Conservation (phyloP, 2,888 invertebrate species). For the Deroplatys truncata region DNA sequence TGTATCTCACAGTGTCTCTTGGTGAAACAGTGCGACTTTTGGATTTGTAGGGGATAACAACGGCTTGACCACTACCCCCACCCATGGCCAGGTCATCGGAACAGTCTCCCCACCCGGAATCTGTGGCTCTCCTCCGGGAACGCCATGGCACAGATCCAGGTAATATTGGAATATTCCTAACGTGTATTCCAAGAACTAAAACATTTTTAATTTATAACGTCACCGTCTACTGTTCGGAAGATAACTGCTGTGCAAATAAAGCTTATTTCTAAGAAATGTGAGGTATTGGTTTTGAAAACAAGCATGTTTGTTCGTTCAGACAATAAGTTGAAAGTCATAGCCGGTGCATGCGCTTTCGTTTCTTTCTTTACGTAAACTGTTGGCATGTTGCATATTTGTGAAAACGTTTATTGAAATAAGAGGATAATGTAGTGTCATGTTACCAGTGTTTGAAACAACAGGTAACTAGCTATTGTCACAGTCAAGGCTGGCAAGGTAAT, state of each 20-base stretch:
- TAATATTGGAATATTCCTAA: background rate
- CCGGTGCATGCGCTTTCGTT: too few relatives aligned
- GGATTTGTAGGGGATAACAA: background rate
- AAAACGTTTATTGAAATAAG: too few relatives aligned
- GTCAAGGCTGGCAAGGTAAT: background rate
- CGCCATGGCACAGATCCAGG: background rate
- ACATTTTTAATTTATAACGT: background rate
- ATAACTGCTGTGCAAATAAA: background rate
- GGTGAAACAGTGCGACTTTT: background rate
- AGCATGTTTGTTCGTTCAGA: background rate
- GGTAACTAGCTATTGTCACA: background rate
- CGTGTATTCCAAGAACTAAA: background rate
- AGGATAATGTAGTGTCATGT: too few relatives aligned
- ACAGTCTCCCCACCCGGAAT: background rate
- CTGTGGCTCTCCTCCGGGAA: background rate
- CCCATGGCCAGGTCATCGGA: background rate
- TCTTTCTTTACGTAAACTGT: too few relatives aligned
- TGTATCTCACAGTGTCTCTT: background rate
- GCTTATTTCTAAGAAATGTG: background rate
- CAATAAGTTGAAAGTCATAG: too few relatives aligned
- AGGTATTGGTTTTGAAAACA: background rate
- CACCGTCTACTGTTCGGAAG: background rate
- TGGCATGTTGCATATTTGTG: too few relatives aligned
- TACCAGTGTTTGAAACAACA: too few relatives aligned
- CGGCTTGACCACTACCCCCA: background rate